Conservation (phyloP, 1,140 invertebrate species). For the Medauroidea extradentata region DNA sequence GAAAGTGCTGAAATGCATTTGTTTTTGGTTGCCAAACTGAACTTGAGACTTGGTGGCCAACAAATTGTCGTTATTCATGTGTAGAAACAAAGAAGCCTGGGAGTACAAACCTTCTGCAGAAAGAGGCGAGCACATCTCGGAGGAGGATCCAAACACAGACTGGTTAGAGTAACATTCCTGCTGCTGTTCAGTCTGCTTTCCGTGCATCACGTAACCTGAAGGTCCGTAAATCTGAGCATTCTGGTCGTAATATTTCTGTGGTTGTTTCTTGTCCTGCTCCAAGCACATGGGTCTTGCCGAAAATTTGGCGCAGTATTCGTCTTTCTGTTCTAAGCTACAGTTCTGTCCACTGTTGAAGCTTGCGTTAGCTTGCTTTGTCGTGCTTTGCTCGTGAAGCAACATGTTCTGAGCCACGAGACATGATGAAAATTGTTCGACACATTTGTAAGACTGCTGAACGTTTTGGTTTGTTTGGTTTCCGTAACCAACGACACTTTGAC, state of each 20-base stretch:
- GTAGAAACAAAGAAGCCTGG: not conserved
- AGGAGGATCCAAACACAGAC: too few species aligned
- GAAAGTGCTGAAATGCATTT: not conserved
- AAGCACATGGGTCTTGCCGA: not conserved
- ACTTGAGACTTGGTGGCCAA: too few species aligned
- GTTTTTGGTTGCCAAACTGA: too few species aligned
- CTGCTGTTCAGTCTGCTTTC: too few species aligned
- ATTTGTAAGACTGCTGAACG: slow-evolving; percentile 9
- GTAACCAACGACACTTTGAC: slow-evolving; percentile 8
- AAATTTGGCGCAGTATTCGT: not conserved
- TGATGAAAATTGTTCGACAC: slow-evolving; percentile 13
- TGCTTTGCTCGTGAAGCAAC: slow-evolving; percentile 4
- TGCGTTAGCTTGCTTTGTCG: not conserved
- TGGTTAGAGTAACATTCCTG: too few species aligned
- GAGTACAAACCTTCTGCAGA: not conserved
- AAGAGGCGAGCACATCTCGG: too few species aligned
- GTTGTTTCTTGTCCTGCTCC: not conserved
- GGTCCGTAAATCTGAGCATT: too few species aligned
- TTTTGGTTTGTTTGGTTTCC: slow-evolving; percentile 6
- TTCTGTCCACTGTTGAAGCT: not conserved
- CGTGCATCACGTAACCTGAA: too few species aligned
- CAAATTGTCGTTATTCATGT: not conserved
- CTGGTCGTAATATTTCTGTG: too few species aligned
- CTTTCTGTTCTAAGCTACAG: not conserved
- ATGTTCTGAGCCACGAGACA: slow-evolving; percentile 5